Evolutionary conservation across 2,888 invertebrate genomes (phyloP), one percentile per base, ranked within the genome.

Genomic region (Graphium colonna): DNA sequence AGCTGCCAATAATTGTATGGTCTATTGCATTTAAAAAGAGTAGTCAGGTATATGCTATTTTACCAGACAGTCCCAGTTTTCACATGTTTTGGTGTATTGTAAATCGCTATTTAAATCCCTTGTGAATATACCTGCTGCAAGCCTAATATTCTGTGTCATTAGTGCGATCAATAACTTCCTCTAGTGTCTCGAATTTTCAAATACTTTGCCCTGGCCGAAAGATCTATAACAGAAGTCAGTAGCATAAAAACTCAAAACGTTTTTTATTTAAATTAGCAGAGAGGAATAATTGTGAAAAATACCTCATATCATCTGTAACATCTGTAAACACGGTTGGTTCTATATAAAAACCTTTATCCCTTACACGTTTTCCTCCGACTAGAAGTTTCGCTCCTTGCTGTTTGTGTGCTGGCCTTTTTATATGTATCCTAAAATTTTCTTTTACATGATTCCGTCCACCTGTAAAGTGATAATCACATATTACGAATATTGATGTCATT

Each of bases 161-260:
- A 9, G 96, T 95, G 61, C 96, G 91, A 57, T 95, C 93, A 51
- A 97, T 93, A 0, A 94, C 95, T 79, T 97, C 97, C 0, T 94
- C 93, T 45, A 95, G 69, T 0, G 92, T 92, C 38, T 93, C 92
- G 68, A 97, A 97, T 78, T 95, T 96, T 39, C 97, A 84, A 65
- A 97, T 95, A 50, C 92, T 93, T 79, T 96, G 96, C 0, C 97
- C 97, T 0, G 97, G 97, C 0, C 97, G 97, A 73, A 97, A 97
- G 63, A 97, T 97, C 95, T 96, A 63, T 13, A 67, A 63, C 40
- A 48, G 3, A 12, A 7, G 33, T 7, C 9, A 9, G 2, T 12
- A 10, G n/a, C n/a, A n/a, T n/a, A n/a, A n/a, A n/a, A n/a, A n/a
- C n/a, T n/a, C n/a, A n/a, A n/a, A n/a, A n/a, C n/a, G n/a, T n/a